Evolutionary conservation across 2,888 invertebrate species (phyloP).

Genomic region (Calliphora vomitoria): DNA sequence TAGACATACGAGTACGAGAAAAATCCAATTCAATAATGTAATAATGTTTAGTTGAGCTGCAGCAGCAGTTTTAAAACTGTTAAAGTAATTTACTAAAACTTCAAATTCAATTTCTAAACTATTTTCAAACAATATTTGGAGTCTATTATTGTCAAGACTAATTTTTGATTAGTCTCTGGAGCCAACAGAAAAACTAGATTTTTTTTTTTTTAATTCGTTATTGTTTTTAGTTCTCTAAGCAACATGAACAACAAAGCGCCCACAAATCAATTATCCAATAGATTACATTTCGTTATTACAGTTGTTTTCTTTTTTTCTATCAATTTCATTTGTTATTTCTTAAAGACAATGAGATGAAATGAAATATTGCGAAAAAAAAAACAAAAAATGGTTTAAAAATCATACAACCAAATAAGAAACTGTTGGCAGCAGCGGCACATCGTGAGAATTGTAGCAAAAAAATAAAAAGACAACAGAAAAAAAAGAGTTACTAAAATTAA

Average conservation of each 20-base stretch:
- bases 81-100: conserved; percentile 60
- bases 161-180: conserved; percentile 68
- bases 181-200: conserved; percentile 56
- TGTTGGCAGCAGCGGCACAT: conserved; percentile 61
- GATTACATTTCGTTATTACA: conserved; percentile 59
- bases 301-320: conserved; percentile 1
- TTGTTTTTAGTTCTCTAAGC: background rate
- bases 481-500: conserved; percentile 55
- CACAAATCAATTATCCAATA: conserved; percentile 73
- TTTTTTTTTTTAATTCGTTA: background rate
- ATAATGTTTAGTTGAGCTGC: background rate
- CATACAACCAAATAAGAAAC: conserved; percentile 63
- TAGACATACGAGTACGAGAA: background rate
- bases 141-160: conserved; percentile 72
- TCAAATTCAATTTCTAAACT: conserved; percentile 52
- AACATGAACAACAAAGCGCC: conserved; percentile 50
- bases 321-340: background rate
- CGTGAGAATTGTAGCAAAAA: conserved; percentile 72
- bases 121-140: conserved; percentile 42
- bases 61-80: conserved; percentile 31
- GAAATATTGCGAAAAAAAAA: conserved; percentile 36
- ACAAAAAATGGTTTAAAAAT: conserved; percentile 37
- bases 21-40: conserved; percentile 2
- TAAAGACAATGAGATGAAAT: conserved; percentile 36
- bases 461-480: conserved; percentile 15